Percentiles rank a stretch among this genome's conserved stretches.
Conservation (phyloP, 1,140 invertebrate genomes). For the Drosophila cardini region DNA sequence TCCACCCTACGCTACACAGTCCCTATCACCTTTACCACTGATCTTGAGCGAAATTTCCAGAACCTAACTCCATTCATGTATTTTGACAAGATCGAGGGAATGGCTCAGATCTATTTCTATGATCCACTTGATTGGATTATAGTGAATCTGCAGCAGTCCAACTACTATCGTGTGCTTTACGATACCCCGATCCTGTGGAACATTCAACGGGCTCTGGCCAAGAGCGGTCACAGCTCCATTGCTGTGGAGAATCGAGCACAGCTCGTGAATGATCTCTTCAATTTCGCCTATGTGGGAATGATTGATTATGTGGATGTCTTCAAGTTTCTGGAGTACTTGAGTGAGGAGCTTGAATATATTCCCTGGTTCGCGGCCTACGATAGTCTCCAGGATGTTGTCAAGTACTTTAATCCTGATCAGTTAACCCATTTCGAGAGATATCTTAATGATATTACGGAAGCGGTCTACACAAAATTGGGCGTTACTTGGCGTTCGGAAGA, state of each 20-base stretch:
- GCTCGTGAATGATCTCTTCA: conserved; percentile 90
- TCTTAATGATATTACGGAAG: conserved; percentile 44
- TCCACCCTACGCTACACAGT: conserved; percentile 86
- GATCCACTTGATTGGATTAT: conserved; percentile 83
- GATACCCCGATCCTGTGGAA: conserved; percentile 86
- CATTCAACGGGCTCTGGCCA: conserved; percentile 84
- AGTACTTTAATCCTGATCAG: conserved; percentile 47
- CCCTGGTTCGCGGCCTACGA: conserved; percentile 86
- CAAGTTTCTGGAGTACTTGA: conserved; percentile 85
- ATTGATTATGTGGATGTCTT: conserved; percentile 86
- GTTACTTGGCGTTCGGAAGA: conserved; percentile 41
- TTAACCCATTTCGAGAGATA: conserved; percentile 55
- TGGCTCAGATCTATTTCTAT: conserved; percentile 55
- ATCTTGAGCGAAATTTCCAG: conserved; percentile 85
- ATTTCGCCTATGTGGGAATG: conserved; percentile 87
- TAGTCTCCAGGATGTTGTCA: conserved; percentile 44
- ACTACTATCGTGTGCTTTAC: conserved; percentile 88
- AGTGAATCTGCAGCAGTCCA: conserved; percentile 85
- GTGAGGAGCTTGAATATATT: conserved; percentile 85
- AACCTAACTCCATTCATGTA: conserved; percentile 85
- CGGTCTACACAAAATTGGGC: conserved; percentile 57
- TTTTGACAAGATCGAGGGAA: conserved; percentile 82
- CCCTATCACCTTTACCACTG: conserved; percentile 87
- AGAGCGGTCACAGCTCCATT: conserved; percentile 85
- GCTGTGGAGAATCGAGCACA: conserved; percentile 90